Percentiles rank a stretch among this genome's conserved stretches.
Evolutionary conservation across 2,888 invertebrate genomes (phyloP).

Genomic region (Maniola hyperantus): DNA sequence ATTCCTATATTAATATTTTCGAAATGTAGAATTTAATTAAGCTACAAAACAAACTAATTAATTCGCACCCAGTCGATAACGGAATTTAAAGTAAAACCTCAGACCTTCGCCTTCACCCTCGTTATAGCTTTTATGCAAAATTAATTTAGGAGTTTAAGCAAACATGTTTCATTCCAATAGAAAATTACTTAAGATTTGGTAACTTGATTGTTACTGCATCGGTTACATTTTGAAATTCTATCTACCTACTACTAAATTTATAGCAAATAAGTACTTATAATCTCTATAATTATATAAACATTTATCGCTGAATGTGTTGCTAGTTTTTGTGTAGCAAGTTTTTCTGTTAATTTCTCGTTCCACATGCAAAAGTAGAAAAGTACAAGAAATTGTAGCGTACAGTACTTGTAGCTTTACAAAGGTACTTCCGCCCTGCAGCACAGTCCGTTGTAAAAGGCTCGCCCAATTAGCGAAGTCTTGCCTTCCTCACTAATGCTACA

Average conservation of each 20-base stretch:
- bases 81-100: slow-evolving; percentile 1
- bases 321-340: too few relatives aligned
- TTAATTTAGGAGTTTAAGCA: slow-evolving; percentile 11
- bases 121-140: slow-evolving; percentile 4
- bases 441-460: slow-evolving; percentile 31
- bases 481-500: slow-evolving; percentile 32
- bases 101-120: not conserved
- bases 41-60: slow-evolving; percentile 15
- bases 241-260: too few relatives aligned
- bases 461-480: slow-evolving; percentile 34
- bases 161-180: not conserved
- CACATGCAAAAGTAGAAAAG: not conserved
- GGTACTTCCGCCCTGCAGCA: slow-evolving; percentile 19
- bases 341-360: not conserved
- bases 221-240: too few relatives aligned
- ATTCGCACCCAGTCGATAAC: not conserved
- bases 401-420: not conserved
- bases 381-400: not conserved
- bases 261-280: too few relatives aligned
- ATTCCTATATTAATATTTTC: not conserved
- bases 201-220: too few relatives aligned
- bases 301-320: too few relatives aligned
- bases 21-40: slow-evolving; percentile 6
- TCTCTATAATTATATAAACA: too few relatives aligned
- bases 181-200: not conserved